Base-by-base conservation (phyloP, 2,888 invertebrate genomes). In the Trachelus tabidus region DNA sequence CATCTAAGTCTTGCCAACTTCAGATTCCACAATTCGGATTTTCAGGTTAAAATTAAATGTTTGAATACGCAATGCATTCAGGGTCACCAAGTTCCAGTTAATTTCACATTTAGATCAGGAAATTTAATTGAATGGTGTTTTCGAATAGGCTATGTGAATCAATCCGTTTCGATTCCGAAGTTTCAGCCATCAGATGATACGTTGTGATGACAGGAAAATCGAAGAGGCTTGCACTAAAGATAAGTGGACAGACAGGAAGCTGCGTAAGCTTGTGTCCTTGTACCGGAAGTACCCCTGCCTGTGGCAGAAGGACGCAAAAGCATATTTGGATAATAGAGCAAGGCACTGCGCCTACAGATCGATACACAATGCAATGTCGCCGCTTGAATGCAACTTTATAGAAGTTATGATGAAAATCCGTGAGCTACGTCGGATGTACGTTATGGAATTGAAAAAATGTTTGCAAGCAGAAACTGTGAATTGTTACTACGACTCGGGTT, bases 401-500 rank as follows among this genome's bases (percentile, higher is more conserved):
- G 85, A 87, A 77, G 83, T 87, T 34, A 83, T 88, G 76, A 79
- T 87, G 82, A 87, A 86, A 77, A 83, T 88, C 15, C 86, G 85
- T 15, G 82, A 87, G 76, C 77, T 88, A 73, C 81, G 86, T 31
- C 81, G 81, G n/a, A 33, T 81, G 23, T 89, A 87, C 82, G 81
- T 86, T 6, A 56, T 75, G 34, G 85, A 88, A 73, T 78, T 87
- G 40, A 83, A 80, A 69, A 84, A 74, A 73, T 77, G 84, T 23
- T 78, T 81, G 6, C 75, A 79, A 34, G 83, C 84, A 11, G 69
- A 84, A 69, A 77, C 79, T 4, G 73, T 12, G 68, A 81, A 83
- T 34, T 69, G 35, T 4, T 73, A 75, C 12, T 83, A 84, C 80
- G 68, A 81, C 69, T 79, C 84, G 12, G 69, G 35, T 11, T 69